A percentile compares a stretch with the other conserved stretches of the same genome.
Evolutionary conservation across 1,140 invertebrate species (phyloP).

Genomic region (Listronotus oregonensis): DNA sequence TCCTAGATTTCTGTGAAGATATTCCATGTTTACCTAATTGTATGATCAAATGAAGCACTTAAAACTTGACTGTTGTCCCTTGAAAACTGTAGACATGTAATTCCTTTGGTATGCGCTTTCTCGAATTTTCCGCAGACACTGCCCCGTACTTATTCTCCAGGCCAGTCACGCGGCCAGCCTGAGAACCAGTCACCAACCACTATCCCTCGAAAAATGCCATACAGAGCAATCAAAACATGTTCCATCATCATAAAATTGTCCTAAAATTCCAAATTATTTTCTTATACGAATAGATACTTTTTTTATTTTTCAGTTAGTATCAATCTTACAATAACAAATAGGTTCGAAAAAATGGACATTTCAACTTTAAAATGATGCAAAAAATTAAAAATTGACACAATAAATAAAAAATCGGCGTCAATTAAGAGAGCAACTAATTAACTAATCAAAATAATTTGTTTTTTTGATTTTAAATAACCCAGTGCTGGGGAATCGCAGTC

Average conservation of each 20-base stretch:
- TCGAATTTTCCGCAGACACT: conserved; percentile 93
- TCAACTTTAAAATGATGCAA: no score
- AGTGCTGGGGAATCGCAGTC: no score
- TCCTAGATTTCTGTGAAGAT: no score
- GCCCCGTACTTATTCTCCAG: conserved; percentile 95
- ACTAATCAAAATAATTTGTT: no score
- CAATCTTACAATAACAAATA: no score
- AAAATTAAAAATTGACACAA: no score
- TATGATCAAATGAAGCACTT: conserved; percentile 94
- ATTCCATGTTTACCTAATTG: conserved; percentile 70
- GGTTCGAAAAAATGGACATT: no score
- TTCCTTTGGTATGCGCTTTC: conserved; percentile 93
- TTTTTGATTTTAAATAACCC: no score
- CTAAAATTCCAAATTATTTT: conserved; percentile 53
- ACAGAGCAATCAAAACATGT: conserved; percentile 91
- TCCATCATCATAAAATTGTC: conserved; percentile 99
- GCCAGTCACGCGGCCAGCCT: conserved; percentile 95
- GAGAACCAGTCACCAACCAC: conserved; percentile 91
- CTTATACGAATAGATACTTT: no score
- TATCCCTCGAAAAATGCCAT: conserved; percentile 93
- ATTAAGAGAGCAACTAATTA: no score
- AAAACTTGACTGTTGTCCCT: conserved; percentile 95
- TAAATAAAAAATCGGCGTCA: no score
- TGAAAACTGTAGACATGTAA: conserved; percentile 98
- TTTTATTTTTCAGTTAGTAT: no score